Evolutionary conservation across 2,113 vertebrate species (phyloP).

Genomic region (Asarcornis scutulata): DNA sequence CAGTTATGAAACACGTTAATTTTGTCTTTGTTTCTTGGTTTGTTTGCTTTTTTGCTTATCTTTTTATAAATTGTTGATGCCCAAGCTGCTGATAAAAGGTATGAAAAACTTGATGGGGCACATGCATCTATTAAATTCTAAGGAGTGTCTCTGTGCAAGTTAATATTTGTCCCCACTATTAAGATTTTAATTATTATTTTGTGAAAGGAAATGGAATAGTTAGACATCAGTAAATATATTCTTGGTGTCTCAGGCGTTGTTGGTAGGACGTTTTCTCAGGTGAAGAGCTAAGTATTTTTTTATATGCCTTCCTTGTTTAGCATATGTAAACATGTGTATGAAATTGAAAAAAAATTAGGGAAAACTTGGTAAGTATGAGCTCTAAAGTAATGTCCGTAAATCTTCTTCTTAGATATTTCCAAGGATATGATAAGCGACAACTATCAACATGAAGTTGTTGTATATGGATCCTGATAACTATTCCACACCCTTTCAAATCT

Average conservation of each 20-base stretch:
- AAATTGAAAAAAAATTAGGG: background rate
- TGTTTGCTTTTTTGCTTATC: background rate
- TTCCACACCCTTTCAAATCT: background rate
- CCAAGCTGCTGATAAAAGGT: background rate
- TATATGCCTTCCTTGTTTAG: background rate
- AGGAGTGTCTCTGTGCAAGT: background rate
- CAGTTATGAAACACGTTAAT: background rate
- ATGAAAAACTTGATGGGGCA: background rate
- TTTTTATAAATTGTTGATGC: background rate
- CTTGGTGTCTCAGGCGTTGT: background rate
- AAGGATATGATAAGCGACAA: background rate
- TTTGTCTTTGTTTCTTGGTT: background rate
- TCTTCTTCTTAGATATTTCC: background rate
- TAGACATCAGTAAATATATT: background rate
- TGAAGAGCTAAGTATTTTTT: background rate
- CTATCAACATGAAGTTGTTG: background rate
- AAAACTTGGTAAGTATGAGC: background rate
- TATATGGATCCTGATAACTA: background rate
- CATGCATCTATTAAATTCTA: background rate
- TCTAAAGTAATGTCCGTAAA: background rate
- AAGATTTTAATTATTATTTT: background rate
- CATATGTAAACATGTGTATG: background rate
- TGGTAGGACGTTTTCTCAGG: background rate
- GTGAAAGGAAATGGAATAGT: background rate
- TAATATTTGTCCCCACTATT: background rate